Evolutionary conservation across 2,888 invertebrate genomes (phyloP).

Genomic region (Gasteruption jaculator): DNA sequence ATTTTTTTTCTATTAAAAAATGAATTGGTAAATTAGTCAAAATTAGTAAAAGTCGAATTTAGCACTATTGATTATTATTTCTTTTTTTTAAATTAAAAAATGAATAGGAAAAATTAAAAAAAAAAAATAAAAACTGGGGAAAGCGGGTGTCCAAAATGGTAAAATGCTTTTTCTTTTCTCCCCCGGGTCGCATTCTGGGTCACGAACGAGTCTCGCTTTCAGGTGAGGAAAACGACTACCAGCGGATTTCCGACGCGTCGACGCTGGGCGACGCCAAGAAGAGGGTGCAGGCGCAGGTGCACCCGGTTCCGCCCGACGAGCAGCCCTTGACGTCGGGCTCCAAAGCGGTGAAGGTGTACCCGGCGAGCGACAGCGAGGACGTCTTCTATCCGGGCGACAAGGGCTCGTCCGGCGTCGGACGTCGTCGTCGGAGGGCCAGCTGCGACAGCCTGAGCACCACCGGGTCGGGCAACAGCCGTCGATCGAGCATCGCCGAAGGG

Average conservation of each 20-base stretch:
- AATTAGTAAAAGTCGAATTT: too few relatives aligned
- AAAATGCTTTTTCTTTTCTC: background rate
- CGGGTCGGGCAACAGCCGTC: slow-evolving; percentile 54
- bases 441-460: slow-evolving; percentile 58
- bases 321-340: slow-evolving; percentile 22
- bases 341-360: slow-evolving; percentile 53
- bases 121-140: too few relatives aligned
- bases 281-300: slow-evolving; percentile 55
- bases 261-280: slow-evolving; percentile 48
- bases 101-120: too few relatives aligned
- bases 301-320: slow-evolving; percentile 47
- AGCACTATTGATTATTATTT: too few relatives aligned
- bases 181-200: too few relatives aligned
- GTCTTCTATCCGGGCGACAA: slow-evolving; percentile 53
- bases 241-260: slow-evolving; percentile 57
- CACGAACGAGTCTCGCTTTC: too few relatives aligned
- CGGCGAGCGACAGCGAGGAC: slow-evolving; percentile 58
- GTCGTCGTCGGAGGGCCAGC: slow-evolving; percentile 50
- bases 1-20: too few relatives aligned
- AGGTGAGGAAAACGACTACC: slow-evolving; percentile 55
- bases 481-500: slow-evolving; percentile 55
- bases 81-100: too few relatives aligned
- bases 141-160: too few relatives aligned
- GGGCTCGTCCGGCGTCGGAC: slow-evolving; percentile 28
- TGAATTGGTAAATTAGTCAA: too few relatives aligned